Conservation (phyloP, 2,113 vertebrate genomes). For the Willisornis vidua region DNA sequence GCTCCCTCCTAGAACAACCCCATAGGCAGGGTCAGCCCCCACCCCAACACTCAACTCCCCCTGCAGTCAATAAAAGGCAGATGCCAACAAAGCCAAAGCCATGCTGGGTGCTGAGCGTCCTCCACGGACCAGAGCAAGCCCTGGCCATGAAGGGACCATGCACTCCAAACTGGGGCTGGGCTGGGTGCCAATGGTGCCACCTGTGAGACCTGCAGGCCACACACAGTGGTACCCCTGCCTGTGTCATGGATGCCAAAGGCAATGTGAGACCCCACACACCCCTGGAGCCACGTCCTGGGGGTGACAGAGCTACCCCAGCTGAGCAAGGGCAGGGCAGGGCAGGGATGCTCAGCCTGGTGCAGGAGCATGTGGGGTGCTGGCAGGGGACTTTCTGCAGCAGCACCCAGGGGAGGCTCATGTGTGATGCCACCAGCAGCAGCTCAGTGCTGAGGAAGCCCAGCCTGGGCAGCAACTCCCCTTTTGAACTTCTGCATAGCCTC, state of each 20-base stretch:
- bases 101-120: not conserved
- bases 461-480: not conserved
- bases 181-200: not conserved
- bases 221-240: rapidly evolving
- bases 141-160: rapidly evolving
- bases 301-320: not conserved
- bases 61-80: constrained; percentile 46
- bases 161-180: not conserved
- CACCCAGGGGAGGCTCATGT: not conserved
- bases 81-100: constrained; percentile 1
- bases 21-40: not conserved
- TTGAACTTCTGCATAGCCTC: not conserved
- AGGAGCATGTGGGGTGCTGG: rapidly evolving
- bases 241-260: rapidly evolving
- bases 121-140: not conserved
- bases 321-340: not conserved
- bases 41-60: not conserved
- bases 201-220: not conserved
- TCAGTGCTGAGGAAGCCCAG: not conserved
- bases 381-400: not conserved
- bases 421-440: not conserved
- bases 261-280: rapidly evolving
- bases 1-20: not conserved
- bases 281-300: not conserved
- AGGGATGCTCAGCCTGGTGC: not conserved